A percentile compares a stretch with the other conserved stretches of the same genome.
These are phyloP conservation scores for Paramormyrops hopkinsi DNA, from an alignment of 2,797 vertebrate genomes.

Conservation along the genomic window DNA sequence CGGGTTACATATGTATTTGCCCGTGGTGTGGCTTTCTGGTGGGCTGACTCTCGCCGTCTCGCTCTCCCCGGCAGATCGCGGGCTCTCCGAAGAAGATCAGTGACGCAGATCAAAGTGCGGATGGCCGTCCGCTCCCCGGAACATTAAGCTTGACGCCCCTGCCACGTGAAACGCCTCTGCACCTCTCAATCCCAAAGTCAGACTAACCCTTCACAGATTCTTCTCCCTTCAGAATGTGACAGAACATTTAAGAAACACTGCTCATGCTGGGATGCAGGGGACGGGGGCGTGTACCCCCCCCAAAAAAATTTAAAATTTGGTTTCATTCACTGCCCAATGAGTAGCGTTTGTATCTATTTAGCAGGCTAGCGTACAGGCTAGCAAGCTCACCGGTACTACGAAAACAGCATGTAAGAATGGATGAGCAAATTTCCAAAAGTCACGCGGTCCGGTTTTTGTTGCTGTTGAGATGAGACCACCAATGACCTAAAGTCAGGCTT, in stretches of 20 bases:
- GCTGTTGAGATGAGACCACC: background rate
- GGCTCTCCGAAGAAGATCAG: background rate
- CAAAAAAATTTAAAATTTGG: background rate
- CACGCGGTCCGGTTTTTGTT: background rate
- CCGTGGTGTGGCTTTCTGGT: background rate
- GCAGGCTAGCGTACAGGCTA: background rate
- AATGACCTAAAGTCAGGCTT: background rate
- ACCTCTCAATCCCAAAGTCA: background rate
- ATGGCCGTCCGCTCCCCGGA: conserved; percentile 5
- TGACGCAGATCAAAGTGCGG: background rate
- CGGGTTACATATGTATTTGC: background rate
- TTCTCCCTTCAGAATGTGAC: too few relatives aligned
- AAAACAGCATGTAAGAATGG: background rate
- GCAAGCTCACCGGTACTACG: background rate
- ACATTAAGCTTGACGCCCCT: conserved; percentile 9
- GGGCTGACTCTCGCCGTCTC: background rate
- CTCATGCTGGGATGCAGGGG: background rate
- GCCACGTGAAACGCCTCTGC: background rate
- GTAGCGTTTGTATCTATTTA: background rate
- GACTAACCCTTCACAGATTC: background rate
- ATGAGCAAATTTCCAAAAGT: background rate
- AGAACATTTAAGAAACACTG: background rate
- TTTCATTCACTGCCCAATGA: background rate
- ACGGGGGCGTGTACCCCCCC: background rate
- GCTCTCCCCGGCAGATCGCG: background rate